Evolutionary conservation across 30 jellyfish, hydroid and myxozoan species (phyloP).

Genomic region (Chironex yamaguchii): DNA sequence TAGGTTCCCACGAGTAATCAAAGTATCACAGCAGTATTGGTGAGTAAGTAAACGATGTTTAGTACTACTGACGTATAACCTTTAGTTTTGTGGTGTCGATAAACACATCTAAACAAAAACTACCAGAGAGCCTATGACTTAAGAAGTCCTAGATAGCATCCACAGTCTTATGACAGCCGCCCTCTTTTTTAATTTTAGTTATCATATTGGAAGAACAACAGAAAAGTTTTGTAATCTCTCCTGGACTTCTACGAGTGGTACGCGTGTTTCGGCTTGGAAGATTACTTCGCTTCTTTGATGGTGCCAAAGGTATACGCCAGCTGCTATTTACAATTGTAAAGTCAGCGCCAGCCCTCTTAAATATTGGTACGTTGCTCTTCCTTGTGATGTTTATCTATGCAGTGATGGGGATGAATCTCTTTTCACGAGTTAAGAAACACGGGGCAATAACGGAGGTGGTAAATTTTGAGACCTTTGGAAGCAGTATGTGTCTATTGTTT

Average conservation of each 20-base stretch:
- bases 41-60: too few species aligned
- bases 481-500: slow-evolving; percentile 94
- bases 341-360: slow-evolving; percentile 95
- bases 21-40: too few species aligned
- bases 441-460: slow-evolving; percentile 86
- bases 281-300: slow-evolving; percentile 96
- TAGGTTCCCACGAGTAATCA: too few species aligned
- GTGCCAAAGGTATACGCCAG: slow-evolving; percentile 92
- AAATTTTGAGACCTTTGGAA: slow-evolving; percentile 90
- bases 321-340: slow-evolving; percentile 90
- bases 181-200: slow-evolving; percentile 63
- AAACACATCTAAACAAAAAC: too few species aligned
- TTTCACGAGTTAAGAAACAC: slow-evolving; percentile 68
- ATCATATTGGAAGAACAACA: slow-evolving; percentile 68
- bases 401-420: slow-evolving; percentile 91
- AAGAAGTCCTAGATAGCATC: too few species aligned
- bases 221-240: slow-evolving; percentile 77
- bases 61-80: too few species aligned
- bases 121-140: too few species aligned
- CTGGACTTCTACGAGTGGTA: slow-evolving; percentile 94
- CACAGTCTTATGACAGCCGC: too few species aligned
- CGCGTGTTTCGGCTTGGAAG: slow-evolving; percentile 96
- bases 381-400: slow-evolving; percentile 92
- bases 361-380: slow-evolving; percentile 92
- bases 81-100: too few species aligned